These are phyloP conservation scores for Notamacropus eugenii DNA, from an alignment of 2,797 vertebrate species.

Conservation along the genomic window DNA sequence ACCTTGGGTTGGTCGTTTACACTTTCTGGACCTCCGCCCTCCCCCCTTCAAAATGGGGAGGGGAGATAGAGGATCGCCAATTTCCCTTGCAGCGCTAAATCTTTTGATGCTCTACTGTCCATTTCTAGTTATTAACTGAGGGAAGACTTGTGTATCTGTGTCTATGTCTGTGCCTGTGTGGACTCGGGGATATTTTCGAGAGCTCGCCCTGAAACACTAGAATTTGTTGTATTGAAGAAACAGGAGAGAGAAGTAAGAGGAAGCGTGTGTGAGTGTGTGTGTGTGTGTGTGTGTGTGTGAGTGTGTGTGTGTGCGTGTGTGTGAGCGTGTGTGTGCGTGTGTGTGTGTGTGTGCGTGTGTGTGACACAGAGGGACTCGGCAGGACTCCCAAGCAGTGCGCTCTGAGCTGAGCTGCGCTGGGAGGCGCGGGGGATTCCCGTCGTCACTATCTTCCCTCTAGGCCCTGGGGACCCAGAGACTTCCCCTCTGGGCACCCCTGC, in stretches of 20 bases:
- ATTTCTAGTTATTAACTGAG: neutral
- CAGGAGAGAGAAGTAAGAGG: constrained; percentile 12
- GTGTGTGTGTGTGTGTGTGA: no score
- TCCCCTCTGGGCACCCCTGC: neutral
- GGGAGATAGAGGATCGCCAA: neutral
- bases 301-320: constrained; percentile 65
- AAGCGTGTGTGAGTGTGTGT: neutral
- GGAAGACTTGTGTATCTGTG: neutral
- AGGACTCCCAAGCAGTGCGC: constrained; percentile 7
- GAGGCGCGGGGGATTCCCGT: neutral
- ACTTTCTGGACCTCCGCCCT: neutral
- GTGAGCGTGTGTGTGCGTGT: constrained; percentile 35
- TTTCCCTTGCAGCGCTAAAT: neutral
- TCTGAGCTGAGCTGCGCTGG: neutral
- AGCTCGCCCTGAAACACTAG: neutral
- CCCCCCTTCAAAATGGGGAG: neutral
- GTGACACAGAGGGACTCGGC: neutral
- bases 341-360: constrained; percentile 24
- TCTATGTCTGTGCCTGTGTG: neutral
- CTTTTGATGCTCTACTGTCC: neutral
- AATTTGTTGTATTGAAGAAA: neutral
- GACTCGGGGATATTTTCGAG: neutral
- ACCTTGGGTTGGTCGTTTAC: neutral
- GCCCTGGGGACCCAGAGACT: neutral
- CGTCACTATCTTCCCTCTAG: neutral